Conservation (phyloP, 2,113 vertebrate species). For the Dissostichus mawsoni region DNA sequence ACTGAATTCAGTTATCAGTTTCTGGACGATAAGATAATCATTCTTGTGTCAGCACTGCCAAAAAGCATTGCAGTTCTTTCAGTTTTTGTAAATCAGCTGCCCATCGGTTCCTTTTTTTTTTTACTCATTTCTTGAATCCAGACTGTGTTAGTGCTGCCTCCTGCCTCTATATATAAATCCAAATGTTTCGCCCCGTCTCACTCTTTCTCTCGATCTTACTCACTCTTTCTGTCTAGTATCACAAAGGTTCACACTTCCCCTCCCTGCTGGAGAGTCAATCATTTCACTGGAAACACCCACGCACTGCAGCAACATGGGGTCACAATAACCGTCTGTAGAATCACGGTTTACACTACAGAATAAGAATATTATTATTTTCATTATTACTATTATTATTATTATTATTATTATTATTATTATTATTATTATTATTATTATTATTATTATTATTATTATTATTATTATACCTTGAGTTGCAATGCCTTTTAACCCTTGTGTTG, state of each 20-base stretch:
- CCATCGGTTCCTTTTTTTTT: neutral
- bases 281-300: slow-evolving; percentile 48
- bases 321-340: too few relatives aligned
- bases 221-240: neutral
- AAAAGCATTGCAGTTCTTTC: neutral
- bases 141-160: neutral
- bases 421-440: too few relatives aligned
- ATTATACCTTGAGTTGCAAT: too few relatives aligned
- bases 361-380: too few relatives aligned
- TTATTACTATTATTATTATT: too few relatives aligned
- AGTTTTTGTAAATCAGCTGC: neutral
- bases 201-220: neutral
- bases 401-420: too few relatives aligned
- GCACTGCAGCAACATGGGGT: neutral
- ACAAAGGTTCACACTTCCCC: neutral
- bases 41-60: neutral
- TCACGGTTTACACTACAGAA: too few relatives aligned
- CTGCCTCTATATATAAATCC: too few relatives aligned
- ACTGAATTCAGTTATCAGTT: neutral
- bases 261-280: neutral
- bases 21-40: neutral
- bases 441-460: too few relatives aligned
- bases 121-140: neutral
- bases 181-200: neutral
- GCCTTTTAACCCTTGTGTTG: too few relatives aligned